Evolutionary conservation across 2,797 vertebrate genomes (phyloP).

Genomic region (Heteromormyrus szaboi): DNA sequence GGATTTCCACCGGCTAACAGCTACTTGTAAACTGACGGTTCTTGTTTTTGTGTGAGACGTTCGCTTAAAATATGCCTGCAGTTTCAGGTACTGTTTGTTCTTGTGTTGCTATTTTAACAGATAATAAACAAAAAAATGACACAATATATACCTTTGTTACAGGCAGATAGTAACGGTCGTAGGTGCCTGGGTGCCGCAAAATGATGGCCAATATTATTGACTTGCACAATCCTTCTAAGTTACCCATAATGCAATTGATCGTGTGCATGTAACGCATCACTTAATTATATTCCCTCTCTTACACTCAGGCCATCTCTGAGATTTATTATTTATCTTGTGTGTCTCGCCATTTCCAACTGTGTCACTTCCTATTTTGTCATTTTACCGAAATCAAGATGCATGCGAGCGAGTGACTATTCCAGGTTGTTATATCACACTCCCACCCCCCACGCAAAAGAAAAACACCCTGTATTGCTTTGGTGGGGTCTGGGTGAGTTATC

Average conservation of each 20-base stretch:
- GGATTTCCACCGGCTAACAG: background rate
- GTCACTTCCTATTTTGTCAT: conserved; percentile 2
- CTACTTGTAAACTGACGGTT: background rate
- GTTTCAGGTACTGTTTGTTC: background rate
- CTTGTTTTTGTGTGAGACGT: background rate
- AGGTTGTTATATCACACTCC: background rate
- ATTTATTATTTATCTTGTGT: conserved; percentile 4
- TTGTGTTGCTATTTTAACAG: background rate
- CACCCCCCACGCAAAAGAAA: background rate
- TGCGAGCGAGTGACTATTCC: background rate
- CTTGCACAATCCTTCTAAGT: background rate
- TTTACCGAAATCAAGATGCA: background rate
- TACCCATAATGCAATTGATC: background rate
- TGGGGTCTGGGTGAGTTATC: background rate
- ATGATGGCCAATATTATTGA: background rate
- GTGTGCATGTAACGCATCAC: background rate
- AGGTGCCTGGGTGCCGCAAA: background rate
- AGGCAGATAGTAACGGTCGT: background rate
- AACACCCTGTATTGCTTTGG: background rate
- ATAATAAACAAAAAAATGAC: background rate
- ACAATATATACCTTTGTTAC: background rate
- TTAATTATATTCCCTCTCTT: background rate
- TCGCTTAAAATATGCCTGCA: background rate
- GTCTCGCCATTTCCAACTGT: conserved; percentile 3
- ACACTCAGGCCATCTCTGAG: background rate